These are phyloP conservation scores for Kryphioiulus occultus DNA, from an alignment of 2,888 invertebrate species.

Conservation along the genomic window DNA sequence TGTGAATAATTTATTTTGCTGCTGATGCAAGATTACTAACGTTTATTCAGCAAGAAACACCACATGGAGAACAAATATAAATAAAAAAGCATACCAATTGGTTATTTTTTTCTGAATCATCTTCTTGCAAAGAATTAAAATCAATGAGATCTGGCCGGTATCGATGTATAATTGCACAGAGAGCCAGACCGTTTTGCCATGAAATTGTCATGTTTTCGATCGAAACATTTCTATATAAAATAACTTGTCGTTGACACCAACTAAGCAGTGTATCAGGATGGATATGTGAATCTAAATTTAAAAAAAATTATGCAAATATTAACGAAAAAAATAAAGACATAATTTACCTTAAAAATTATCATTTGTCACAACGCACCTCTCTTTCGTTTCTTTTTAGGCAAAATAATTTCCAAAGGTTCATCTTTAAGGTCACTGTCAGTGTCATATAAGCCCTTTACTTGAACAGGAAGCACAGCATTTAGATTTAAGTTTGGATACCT, in stretches of 20 bases:
- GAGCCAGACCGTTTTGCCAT: constrained; percentile 72
- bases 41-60: background rate
- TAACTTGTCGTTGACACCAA: constrained; percentile 79
- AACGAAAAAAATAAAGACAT: background rate
- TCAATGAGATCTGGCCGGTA: constrained; percentile 92
- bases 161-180: constrained; percentile 79
- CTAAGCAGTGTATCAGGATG: constrained; percentile 77
- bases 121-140: constrained; percentile 71
- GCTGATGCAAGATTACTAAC: background rate
- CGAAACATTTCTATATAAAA: constrained; percentile 68
- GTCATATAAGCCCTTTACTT: constrained; percentile 73
- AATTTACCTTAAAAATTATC: background rate
- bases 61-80: background rate
- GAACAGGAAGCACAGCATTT: constrained; percentile 76
- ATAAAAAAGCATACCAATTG: constrained; percentile 65
- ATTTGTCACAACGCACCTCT: constrained; percentile 64
- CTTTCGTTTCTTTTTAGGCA: constrained; percentile 73
- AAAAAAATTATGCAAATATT: background rate
- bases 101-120: constrained; percentile 74
- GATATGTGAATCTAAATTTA: constrained; percentile 69
- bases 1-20: background rate
- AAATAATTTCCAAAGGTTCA: constrained; percentile 59
- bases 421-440: constrained; percentile 67
- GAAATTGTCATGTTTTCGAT: constrained; percentile 75
- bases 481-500: constrained; percentile 85